These are phyloP conservation scores for Ophioninae sp. DNA, from an alignment of 2,888 invertebrate species.

Conservation along the genomic window DNA sequence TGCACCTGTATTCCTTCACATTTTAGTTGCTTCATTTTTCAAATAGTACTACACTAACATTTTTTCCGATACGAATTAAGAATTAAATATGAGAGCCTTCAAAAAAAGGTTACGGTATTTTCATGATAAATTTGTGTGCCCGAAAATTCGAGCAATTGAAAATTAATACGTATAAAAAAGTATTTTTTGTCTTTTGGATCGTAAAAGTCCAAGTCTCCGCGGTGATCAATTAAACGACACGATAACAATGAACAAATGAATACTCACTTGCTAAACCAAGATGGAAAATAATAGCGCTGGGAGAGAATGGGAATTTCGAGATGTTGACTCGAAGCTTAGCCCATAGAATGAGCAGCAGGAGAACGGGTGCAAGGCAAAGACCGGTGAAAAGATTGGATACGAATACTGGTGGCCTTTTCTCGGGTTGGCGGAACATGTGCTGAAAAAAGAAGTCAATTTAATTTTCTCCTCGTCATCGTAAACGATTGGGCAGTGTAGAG, in stretches of 20 bases:
- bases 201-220: background rate
- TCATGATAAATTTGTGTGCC: too few relatives aligned
- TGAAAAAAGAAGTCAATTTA: slow-evolving; percentile 68
- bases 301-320: slow-evolving; percentile 88
- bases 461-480: background rate
- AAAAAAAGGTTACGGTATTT: too few relatives aligned
- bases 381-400: slow-evolving; percentile 96
- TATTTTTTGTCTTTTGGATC: background rate
- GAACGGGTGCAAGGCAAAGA: slow-evolving; percentile 90
- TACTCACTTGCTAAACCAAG: slow-evolving; percentile 89
- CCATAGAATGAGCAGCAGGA: slow-evolving; percentile 94
- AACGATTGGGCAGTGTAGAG: slow-evolving; percentile 48
- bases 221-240: background rate
- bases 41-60: too few relatives aligned
- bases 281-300: slow-evolving; percentile 95
- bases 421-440: slow-evolving; percentile 96
- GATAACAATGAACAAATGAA: background rate
- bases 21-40: background rate
- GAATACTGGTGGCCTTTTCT: slow-evolving; percentile 92
- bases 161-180: background rate
- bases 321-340: slow-evolving; percentile 92
- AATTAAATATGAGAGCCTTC: too few relatives aligned
- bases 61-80: too few relatives aligned
- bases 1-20: background rate
- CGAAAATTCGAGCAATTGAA: too few relatives aligned